These are phyloP conservation scores for Amazona ochrocephala DNA, from an alignment of 2,797 vertebrate species.

Conservation along the genomic window DNA sequence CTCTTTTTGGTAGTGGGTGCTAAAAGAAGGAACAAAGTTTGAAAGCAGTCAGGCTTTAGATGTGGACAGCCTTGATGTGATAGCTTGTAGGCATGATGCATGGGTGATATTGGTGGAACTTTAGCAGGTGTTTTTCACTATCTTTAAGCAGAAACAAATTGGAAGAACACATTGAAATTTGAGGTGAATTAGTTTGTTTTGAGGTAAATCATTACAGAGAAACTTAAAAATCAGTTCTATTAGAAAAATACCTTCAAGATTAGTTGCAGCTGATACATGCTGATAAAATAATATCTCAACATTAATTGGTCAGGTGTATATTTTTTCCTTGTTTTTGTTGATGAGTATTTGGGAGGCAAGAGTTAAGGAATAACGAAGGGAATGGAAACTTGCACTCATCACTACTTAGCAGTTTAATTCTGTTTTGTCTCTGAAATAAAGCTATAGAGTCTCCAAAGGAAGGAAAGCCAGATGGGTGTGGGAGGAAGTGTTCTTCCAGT, in stretches of 20 bases:
- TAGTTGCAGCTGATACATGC: not conserved
- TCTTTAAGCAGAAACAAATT: not conserved
- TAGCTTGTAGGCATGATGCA: fast-evolving
- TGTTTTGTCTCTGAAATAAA: slow-evolving; percentile 32
- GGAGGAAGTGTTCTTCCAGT: slow-evolving; percentile 34
- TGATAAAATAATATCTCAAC: not conserved
- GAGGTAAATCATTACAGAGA: not conserved
- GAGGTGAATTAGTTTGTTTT: not conserved
- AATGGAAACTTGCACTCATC: not conserved
- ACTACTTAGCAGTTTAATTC: not conserved
- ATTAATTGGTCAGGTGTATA: not conserved
- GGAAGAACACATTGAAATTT: not conserved
- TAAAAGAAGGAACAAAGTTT: not conserved
- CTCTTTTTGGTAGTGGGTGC: not conserved
- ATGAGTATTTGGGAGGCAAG: not conserved
- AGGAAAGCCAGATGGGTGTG: slow-evolving; percentile 58
- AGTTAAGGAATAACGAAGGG: not conserved
- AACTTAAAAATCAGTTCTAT: not conserved
- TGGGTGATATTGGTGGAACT: not conserved
- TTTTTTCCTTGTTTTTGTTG: slow-evolving; percentile 4
- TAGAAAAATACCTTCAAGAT: not conserved
- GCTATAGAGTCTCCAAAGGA: slow-evolving; percentile 4
- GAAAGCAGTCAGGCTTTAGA: not conserved
- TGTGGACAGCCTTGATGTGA: not conserved
- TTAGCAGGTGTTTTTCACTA: not conserved